A percentile compares a stretch with the other conserved stretches of the same genome.
phyloP scores from a whole-genome alignment of 2,888 invertebrate species.

The Phragmatobia fuliginosa region DNA sequence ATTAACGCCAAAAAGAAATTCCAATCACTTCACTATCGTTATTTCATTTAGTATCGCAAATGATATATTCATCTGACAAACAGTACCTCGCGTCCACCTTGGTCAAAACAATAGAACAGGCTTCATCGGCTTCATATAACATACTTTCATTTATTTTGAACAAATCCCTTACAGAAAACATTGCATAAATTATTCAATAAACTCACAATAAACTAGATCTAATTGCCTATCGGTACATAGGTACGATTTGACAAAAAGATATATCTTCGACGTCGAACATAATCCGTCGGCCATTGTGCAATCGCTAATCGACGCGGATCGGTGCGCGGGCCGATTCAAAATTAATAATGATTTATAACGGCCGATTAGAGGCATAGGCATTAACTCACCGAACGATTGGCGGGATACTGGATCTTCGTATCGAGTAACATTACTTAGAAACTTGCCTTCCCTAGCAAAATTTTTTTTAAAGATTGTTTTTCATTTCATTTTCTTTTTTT shows the following conservation, averaged over 20 bases:
- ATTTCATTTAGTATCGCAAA: background rate
- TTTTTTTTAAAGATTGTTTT: background rate
- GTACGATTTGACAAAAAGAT: slow-evolving; percentile 85
- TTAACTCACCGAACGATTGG: slow-evolving; percentile 69
- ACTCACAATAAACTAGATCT: slow-evolving; percentile 20
- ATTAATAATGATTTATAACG: slow-evolving; percentile 86
- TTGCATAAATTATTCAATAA: background rate
- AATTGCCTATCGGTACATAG: slow-evolving; percentile 71
- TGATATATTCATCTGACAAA: background rate
- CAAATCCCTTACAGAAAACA: background rate
- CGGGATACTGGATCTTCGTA: slow-evolving; percentile 37
- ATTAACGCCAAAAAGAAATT: background rate
- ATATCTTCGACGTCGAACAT: slow-evolving; percentile 78
- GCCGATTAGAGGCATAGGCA: slow-evolving; percentile 79
- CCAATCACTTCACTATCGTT: background rate
- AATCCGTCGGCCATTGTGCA: slow-evolving; percentile 84
- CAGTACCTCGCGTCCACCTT: background rate
- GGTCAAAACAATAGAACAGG: background rate
- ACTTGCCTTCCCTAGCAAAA: slow-evolving; percentile 16
- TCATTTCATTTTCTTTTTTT: too few relatives aligned
- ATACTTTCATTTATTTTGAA: background rate
- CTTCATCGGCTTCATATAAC: background rate
- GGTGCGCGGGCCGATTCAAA: slow-evolving; percentile 73
- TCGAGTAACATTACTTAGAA: slow-evolving; percentile 38
- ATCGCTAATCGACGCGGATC: slow-evolving; percentile 84